Evolutionary conservation across 2,888 invertebrate species (phyloP), one percentile per base, ranked within the genome.

Genomic region (Napeogenes sylphis): DNA sequence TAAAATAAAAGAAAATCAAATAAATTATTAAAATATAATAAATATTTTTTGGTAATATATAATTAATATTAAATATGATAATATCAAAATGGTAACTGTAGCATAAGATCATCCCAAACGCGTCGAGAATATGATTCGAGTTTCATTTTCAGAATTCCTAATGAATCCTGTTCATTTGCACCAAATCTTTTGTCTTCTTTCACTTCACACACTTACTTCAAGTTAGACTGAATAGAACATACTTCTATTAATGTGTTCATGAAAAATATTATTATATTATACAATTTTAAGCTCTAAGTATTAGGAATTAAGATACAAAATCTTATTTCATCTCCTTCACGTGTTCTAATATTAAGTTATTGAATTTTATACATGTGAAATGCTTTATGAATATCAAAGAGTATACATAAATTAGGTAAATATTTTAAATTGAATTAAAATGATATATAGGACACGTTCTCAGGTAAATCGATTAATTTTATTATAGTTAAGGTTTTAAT

Each of bases 91-190:
- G 21, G 58, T 51, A 55, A 45, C 58, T 63, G 30, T 53, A 58
- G 65, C 72, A 79, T 79, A 74, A 77, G 68, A 45, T 75, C 68
- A 61, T 77, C 77, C 80, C 35, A 78, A 83, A 77, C 76, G 78
- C 76, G 78, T 69, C 74, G 70, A 70, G 73, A 73, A 81, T 82
- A 82, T 85, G 82, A 86, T 86, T 79, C 10, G 82, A 83, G 80
- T 84, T 85, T 82, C 82, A 84, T 86, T 84, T 84, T 81, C 79
- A 78, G 85, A 84, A 86, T 85, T 81, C 75, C 75, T 85, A 85
- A 86, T 85, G 83, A 86, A 84, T 81, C 77, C 68, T 70, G 71
- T 78, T 85, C 79, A 80, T 83, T 79, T 80, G 69, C 70, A 63
- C 59, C 62, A 64, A 64, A 42, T 67, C 65, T 67, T 63, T 62